Base-by-base conservation (phyloP, 2,113 vertebrate species). In the Siniperca chuatsi region DNA sequence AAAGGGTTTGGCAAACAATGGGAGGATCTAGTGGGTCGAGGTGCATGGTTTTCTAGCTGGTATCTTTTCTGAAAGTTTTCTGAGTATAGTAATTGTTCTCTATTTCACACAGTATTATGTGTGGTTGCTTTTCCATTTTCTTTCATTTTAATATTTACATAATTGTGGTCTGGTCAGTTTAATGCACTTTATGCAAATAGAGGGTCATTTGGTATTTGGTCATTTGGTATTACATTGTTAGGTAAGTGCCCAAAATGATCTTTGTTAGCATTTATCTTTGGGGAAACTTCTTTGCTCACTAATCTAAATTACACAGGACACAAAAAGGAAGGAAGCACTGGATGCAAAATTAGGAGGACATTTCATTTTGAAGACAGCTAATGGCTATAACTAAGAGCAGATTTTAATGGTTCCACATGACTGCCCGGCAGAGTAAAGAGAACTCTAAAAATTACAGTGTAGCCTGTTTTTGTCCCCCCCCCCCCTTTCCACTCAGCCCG, bases 401-500 rank as follows among this genome's bases (percentile, higher is more conserved):
- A 85, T 90, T 93, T 93, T 93, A 94, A 94, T 95, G 90, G 89
- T 89, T 93, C 87, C 74, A 85, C 89, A 90, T 86, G 88, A 89
- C 82, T 87, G 83, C 83, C 81, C 48, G 71, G 86, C 81, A 90
- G 83, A 92, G 79, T 85, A 90, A 92, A 87, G 75, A 13, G 67
- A 87, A 81, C 72, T 82, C 50, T 70, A 80, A 91, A 93, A 90
- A 93, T 89, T 78, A 92, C 87, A 90, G 74, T 64, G n/a, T 69
- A 78, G 87, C 64, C 50, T 72, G 75, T 85, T 73, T 78, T 79
- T 68, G 9, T 71, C 68, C 64, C 42, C 60, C 33, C 60, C 15
- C 37, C 60, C n/a, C 46, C 62, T 64, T 84, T 87, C 76, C 83
- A 69, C 80, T 83, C 64, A 60, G 81, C 58, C 85, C 54, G 48